phyloP scores from a whole-genome alignment of 1,140 invertebrate species.

The Lasaia peninsularis region DNA sequence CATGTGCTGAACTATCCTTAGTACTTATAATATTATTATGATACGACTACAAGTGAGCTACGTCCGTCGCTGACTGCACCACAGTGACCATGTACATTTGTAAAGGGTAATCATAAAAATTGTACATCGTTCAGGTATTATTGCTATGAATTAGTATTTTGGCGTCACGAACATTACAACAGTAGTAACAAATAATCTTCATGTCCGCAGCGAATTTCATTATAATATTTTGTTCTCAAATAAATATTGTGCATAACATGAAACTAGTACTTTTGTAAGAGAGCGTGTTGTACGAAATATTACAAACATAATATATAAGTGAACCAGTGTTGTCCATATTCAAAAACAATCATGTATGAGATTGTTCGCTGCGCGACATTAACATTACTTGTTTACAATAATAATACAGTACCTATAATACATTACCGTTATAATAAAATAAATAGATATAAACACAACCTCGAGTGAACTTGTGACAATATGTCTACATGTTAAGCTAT shows the following conservation, averaged over 20 bases:
- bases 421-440: conserved; percentile 24
- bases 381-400: conserved; percentile 1
- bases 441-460: conserved; percentile 58
- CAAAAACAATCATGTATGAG: not conserved
- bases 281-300: too few relatives aligned
- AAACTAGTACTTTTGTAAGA: too few relatives aligned
- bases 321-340: too few relatives aligned
- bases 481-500: conserved; percentile 24
- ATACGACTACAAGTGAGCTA: conserved; percentile 12
- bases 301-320: too few relatives aligned
- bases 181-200: conserved; percentile 8
- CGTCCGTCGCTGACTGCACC: conserved; percentile 22
- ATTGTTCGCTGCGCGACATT: not conserved
- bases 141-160: conserved; percentile 47
- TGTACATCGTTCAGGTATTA: conserved; percentile 54
- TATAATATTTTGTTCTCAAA: not conserved
- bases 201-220: not conserved
- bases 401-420: conserved; percentile 16
- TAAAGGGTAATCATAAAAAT: conserved; percentile 29
- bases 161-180: conserved; percentile 31
- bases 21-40: conserved; percentile 7
- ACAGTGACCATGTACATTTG: conserved; percentile 7
- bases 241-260: too few relatives aligned
- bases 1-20: conserved; percentile 12
- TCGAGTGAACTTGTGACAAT: conserved; percentile 54